A percentile compares a stretch with the other conserved stretches of the same genome.
Evolutionary conservation across 2,888 invertebrate species (phyloP).

Genomic region (Tetheella fluctuosa): DNA sequence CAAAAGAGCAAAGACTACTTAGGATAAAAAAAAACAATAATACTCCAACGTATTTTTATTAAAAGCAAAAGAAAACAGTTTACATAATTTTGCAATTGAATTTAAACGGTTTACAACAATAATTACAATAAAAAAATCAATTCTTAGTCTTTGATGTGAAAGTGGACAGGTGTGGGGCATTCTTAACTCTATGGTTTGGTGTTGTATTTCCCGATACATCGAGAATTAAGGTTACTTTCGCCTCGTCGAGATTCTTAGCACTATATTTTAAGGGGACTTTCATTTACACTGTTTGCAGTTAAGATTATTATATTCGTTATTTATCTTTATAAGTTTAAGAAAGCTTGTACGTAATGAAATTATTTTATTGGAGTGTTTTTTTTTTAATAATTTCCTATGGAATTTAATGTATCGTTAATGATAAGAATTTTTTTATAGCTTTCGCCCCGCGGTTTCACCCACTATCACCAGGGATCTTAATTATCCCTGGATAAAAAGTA

Average conservation of each 20-base stretch:
- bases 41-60: too few species aligned
- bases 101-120: too few species aligned
- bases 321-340: not conserved
- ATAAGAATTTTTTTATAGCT: too few species aligned
- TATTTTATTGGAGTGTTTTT: not conserved
- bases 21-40: too few species aligned
- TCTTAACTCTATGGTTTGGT: conserved; percentile 27
- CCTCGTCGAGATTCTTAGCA: conserved; percentile 33
- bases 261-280: conserved; percentile 57
- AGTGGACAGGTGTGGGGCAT: conserved; percentile 31
- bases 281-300: conserved; percentile 26
- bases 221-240: conserved; percentile 56
- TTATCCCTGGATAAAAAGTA: too few species aligned
- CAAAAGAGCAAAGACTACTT: too few species aligned
- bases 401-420: not conserved
- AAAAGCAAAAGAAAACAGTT: too few species aligned
- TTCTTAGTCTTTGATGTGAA: conserved; percentile 29
- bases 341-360: not conserved
- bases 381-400: not conserved
- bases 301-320: not conserved
- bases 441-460: too few species aligned
- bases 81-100: too few species aligned
- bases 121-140: conserved; percentile 15
- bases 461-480: too few species aligned
- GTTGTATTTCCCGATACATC: conserved; percentile 43